Evolutionary conservation across 2,113 vertebrate species (phyloP).

Genomic region (Rhegmatorhina hoffmannsi): DNA sequence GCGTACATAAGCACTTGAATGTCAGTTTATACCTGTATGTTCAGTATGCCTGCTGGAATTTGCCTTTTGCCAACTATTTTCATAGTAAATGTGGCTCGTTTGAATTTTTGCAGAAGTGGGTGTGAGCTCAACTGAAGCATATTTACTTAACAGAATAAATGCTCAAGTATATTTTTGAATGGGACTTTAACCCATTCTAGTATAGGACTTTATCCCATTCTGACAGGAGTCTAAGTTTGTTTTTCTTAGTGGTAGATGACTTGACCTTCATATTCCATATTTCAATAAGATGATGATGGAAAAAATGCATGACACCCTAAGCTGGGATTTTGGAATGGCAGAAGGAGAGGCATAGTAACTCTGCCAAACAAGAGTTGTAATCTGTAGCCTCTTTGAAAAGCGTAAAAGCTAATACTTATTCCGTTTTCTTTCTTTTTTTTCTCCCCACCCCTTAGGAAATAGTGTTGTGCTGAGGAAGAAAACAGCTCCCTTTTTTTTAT

Average conservation of each 20-base stretch:
- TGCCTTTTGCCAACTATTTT: constrained; percentile 51
- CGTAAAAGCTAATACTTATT: not conserved
- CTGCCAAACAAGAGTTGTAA: not conserved
- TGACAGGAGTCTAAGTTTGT: not conserved
- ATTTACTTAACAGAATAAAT: not conserved
- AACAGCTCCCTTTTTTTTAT: not conserved
- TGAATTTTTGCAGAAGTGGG: constrained; percentile 41
- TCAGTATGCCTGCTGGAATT: constrained; percentile 44
- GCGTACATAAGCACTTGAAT: not conserved
- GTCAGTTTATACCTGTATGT: constrained; percentile 23
- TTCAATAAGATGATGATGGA: not conserved
- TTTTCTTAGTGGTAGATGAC: not conserved
- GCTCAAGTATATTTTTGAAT: not conserved
- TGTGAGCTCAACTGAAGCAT: not conserved
- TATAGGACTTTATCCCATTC: not conserved
- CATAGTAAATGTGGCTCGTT: constrained; percentile 47
- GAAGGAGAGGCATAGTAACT: not conserved
- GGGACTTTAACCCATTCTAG: not conserved
- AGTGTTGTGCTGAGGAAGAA: constrained; percentile 1
- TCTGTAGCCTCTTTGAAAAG: not conserved
- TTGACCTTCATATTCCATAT: not conserved
- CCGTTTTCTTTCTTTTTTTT: not conserved
- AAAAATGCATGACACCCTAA: not conserved
- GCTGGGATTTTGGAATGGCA: not conserved
- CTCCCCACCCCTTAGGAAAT: not conserved